Conservation (phyloP, 2,113 vertebrate species). For the Scytalopus superciliaris region DNA sequence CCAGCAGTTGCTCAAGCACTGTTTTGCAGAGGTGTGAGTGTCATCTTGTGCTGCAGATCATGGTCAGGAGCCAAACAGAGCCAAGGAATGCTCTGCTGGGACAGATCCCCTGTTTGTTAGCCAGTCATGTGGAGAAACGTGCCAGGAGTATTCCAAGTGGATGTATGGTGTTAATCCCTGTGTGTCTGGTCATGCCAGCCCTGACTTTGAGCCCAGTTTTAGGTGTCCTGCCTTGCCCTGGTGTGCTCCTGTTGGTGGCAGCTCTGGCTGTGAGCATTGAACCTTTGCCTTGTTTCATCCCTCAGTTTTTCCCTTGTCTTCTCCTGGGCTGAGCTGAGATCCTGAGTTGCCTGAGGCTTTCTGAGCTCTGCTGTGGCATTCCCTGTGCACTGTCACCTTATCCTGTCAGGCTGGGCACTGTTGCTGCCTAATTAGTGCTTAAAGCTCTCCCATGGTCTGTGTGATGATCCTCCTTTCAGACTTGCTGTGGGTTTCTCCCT, state of each 20-base stretch:
- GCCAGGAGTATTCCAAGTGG: not conserved
- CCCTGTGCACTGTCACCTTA: not conserved
- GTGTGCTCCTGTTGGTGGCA: not conserved
- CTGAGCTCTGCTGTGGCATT: not conserved
- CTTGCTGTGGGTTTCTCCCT: not conserved
- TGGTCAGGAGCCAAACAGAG: not conserved
- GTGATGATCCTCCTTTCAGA: not conserved
- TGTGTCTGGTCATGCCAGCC: not conserved
- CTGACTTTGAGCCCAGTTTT: not conserved
- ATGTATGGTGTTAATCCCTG: not conserved
- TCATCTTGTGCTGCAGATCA: not conserved
- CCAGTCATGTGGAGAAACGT: not conserved
- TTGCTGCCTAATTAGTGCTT: not conserved
- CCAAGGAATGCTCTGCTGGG: not conserved
- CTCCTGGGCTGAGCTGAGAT: not conserved
- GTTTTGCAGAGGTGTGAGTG: not conserved
- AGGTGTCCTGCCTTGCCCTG: not conserved
- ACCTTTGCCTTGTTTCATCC: not conserved
- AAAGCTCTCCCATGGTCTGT: fast-evolving
- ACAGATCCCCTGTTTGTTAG: not conserved
- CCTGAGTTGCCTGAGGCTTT: not conserved
- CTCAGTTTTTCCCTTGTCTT: not conserved
- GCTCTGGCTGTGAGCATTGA: not conserved
- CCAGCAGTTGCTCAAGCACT: not conserved
- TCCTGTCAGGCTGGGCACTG: not conserved